Evolutionary conservation across 1,140 invertebrate species (phyloP).

Genomic region (Eufriesea mexicana): DNA sequence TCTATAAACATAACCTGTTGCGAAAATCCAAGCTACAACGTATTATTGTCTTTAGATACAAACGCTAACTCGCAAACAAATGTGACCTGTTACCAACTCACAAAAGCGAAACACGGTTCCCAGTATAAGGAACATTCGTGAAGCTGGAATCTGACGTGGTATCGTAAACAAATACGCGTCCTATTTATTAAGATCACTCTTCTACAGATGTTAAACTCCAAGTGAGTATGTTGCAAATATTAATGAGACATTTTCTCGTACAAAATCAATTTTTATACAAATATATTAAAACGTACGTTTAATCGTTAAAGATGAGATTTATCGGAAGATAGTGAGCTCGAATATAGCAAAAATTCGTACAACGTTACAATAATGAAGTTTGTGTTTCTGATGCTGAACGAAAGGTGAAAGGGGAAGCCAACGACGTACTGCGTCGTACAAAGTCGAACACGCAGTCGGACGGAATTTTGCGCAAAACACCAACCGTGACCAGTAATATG

Average conservation of each 20-base stretch:
- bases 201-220: background rate
- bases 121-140: background rate
- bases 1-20: constrained; percentile 36
- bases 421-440: constrained; percentile 20
- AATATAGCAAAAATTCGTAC: background rate
- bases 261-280: background rate
- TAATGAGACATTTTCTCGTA: background rate
- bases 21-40: background rate
- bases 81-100: background rate
- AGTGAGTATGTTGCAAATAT: background rate
- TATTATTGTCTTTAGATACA: background rate
- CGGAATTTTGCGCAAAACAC: background rate
- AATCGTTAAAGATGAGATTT: background rate
- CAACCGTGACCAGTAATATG: too few species aligned
- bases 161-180: background rate
- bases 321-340: background rate
- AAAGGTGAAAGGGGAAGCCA: constrained; percentile 12
- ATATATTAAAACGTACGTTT: background rate
- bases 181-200: background rate
- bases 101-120: background rate
- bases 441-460: background rate
- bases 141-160: too few species aligned
- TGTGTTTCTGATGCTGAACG: background rate
- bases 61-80: background rate
- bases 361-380: background rate